Conservation (phyloP, 2,888 invertebrate species). For the Eurois occulta region DNA sequence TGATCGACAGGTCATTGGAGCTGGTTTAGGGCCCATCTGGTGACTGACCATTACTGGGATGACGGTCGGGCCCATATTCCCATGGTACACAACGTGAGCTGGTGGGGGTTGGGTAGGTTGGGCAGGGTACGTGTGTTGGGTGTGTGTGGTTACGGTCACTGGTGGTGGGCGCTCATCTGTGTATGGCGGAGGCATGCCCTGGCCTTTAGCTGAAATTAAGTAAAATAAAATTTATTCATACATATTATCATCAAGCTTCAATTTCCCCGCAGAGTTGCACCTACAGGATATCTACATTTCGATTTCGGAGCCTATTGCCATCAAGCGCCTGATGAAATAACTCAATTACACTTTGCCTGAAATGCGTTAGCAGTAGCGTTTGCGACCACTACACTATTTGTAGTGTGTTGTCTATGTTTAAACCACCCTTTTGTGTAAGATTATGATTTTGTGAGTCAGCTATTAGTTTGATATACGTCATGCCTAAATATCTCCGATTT, state of each 20-base stretch:
- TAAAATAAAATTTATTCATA: background rate
- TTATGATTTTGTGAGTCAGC: background rate
- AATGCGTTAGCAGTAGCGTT: background rate
- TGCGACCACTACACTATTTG: background rate
- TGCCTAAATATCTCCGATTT: background rate
- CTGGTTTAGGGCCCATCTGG: conserved; percentile 39
- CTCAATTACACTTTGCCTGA: background rate
- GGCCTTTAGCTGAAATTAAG: conserved; percentile 45
- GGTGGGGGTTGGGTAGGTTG: conserved; percentile 36
- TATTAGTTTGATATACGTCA: background rate
- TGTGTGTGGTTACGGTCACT: conserved; percentile 12
- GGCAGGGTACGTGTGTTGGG: conserved; percentile 32
- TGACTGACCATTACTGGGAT: conserved; percentile 31
- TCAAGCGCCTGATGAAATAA: background rate
- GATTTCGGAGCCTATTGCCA: background rate
- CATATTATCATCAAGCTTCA: background rate
- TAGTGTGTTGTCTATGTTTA: too few relatives aligned
- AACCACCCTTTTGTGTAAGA: background rate
- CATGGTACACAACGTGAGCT: conserved; percentile 29
- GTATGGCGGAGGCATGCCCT: conserved; percentile 53
- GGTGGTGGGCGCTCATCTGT: conserved; percentile 4
- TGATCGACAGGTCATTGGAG: conserved; percentile 33
- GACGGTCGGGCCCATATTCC: conserved; percentile 11
- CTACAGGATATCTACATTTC: background rate
- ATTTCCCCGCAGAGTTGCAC: background rate